phyloP scores from a whole-genome alignment of 2,797 vertebrate genomes.

The Tenualosa ilisha region DNA sequence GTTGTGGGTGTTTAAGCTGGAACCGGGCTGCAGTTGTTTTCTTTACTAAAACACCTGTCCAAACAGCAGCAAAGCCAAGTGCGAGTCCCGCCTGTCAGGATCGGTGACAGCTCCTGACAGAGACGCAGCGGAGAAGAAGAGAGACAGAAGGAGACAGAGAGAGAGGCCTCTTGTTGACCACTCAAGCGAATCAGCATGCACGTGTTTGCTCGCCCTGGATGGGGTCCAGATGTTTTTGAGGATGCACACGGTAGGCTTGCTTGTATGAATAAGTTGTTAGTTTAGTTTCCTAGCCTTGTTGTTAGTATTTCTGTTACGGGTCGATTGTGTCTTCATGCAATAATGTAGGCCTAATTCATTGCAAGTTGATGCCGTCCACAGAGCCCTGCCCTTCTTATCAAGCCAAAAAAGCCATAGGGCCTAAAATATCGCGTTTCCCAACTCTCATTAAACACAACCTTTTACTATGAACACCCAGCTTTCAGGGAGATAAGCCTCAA shows the following conservation, averaged over 20 bases:
- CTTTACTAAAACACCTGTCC: conserved; percentile 80
- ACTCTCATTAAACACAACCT: conserved; percentile 3
- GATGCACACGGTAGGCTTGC: background rate
- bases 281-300: background rate
- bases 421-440: conserved; percentile 14
- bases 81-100: conserved; percentile 72
- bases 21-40: conserved; percentile 72
- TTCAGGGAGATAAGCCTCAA: conserved; percentile 51
- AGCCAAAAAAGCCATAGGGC: conserved; percentile 6
- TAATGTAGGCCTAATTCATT: background rate
- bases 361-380: background rate
- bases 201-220: conserved; percentile 56
- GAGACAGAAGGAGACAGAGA: conserved; percentile 56
- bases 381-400: background rate
- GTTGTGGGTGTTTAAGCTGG: conserved; percentile 64
- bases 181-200: conserved; percentile 66
- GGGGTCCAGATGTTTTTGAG: conserved; percentile 63
- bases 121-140: conserved; percentile 58
- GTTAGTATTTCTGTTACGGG: background rate
- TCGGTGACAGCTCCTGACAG: conserved; percentile 68
- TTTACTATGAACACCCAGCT: conserved; percentile 28
- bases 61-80: conserved; percentile 78
- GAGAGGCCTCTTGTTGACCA: conserved; percentile 65
- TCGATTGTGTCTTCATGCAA: background rate
- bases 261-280: background rate